These are phyloP conservation scores for Cheilosia grossa DNA, from an alignment of 2,888 invertebrate species.

Conservation along the genomic window DNA sequence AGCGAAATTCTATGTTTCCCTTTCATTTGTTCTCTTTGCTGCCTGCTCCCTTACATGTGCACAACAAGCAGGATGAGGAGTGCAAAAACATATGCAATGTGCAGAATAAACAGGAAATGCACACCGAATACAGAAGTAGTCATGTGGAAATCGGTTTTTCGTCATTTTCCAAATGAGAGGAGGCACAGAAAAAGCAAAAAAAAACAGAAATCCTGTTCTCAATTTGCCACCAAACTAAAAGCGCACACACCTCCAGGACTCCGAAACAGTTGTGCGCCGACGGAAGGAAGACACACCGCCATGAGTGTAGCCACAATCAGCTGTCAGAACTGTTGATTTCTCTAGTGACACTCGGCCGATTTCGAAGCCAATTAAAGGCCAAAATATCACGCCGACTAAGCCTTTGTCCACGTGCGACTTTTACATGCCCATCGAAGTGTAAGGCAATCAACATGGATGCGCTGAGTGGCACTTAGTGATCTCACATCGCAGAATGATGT, in stretches of 20 bases:
- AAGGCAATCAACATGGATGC: constrained; percentile 16
- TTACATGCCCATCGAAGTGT: background rate
- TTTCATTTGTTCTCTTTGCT: background rate
- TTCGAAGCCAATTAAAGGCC: constrained; percentile 49
- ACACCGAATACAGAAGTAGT: constrained; percentile 57
- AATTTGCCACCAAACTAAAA: constrained; percentile 16
- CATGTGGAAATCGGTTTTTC: constrained; percentile 65
- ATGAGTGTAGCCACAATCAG: constrained; percentile 33
- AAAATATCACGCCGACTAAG: constrained; percentile 42
- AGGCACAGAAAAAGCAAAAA: background rate
- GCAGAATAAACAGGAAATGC: constrained; percentile 63
- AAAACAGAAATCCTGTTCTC: constrained; percentile 2
- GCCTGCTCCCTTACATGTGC: background rate
- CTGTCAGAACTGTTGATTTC: constrained; percentile 27
- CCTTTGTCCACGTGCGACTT: constrained; percentile 24
- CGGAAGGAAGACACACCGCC: constrained; percentile 19
- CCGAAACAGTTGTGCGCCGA: background rate
- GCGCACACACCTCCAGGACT: background rate
- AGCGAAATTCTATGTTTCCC: constrained; percentile 1
- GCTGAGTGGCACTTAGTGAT: constrained; percentile 46
- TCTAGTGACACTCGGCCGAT: constrained; percentile 57
- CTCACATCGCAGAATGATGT: constrained; percentile 17
- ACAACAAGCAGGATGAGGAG: constrained; percentile 39
- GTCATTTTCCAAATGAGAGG: constrained; percentile 24
- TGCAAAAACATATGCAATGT: constrained; percentile 36